phyloP scores from a whole-genome alignment of 2,797 vertebrate species.

The Amblyraja radiata region DNA sequence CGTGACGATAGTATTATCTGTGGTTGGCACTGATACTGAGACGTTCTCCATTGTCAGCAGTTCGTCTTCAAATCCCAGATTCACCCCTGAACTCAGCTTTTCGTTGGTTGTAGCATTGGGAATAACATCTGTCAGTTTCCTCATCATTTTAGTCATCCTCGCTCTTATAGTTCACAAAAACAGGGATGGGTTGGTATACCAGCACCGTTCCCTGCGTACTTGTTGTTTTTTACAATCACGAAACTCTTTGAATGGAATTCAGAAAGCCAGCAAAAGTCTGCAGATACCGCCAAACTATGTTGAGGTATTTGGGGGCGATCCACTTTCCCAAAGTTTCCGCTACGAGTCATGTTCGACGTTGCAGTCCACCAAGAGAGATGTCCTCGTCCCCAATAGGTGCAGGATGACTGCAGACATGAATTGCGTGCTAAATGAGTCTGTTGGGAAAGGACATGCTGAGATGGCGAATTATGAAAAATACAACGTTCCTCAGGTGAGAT shows the following conservation, averaged over 20 bases:
- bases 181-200: neutral
- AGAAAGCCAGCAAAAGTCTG: slow-evolving; percentile 16
- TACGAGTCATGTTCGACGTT: slow-evolving; percentile 20
- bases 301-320: slow-evolving; percentile 24
- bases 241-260: slow-evolving; percentile 29
- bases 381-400: neutral
- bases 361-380: neutral
- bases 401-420: slow-evolving; percentile 52
- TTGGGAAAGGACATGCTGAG: neutral
- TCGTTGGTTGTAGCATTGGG: slow-evolving; percentile 12
- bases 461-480: neutral
- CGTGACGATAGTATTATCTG: slow-evolving; percentile 13
- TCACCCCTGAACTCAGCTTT: neutral
- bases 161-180: slow-evolving; percentile 19
- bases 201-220: neutral
- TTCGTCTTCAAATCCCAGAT: no score
- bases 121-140: neutral
- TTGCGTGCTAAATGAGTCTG: neutral
- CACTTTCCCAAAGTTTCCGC: slow-evolving; percentile 20
- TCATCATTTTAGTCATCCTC: neutral
- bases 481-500: neutral
- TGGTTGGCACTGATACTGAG: neutral
- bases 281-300: slow-evolving; percentile 14
- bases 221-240: neutral
- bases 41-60: neutral